Percentiles rank a stretch among this genome's conserved stretches.
Evolutionary conservation across 1,140 invertebrate species (phyloP).

Genomic region (Reticulitermes speratus): DNA sequence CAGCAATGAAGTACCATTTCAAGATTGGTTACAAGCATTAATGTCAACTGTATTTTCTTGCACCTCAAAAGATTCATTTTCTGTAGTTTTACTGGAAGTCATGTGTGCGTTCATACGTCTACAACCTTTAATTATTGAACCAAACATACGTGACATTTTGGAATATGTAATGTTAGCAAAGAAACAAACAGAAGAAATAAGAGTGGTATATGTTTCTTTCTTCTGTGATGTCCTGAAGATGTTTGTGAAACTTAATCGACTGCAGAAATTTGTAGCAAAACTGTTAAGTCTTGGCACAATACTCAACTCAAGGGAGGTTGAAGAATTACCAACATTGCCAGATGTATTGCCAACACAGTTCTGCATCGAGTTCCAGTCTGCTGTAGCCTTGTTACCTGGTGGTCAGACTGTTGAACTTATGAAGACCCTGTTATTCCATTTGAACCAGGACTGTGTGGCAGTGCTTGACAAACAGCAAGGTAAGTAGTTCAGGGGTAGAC

Average conservation of each 20-base stretch:
- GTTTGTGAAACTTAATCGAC: conserved; percentile 6
- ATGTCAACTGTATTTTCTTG: background rate
- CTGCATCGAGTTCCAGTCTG: background rate
- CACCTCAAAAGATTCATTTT: background rate
- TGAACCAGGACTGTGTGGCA: background rate
- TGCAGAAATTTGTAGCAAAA: background rate
- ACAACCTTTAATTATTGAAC: background rate
- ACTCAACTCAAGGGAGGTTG: background rate
- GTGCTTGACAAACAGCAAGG: background rate
- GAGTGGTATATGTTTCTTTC: background rate
- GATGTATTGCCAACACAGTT: background rate
- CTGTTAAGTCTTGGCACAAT: background rate
- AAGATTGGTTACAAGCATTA: background rate
- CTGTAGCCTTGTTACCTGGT: background rate
- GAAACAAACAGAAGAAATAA: background rate
- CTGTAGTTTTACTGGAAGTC: background rate
- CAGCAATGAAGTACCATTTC: background rate
- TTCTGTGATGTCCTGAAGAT: background rate
- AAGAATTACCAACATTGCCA: background rate
- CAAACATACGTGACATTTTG: background rate
- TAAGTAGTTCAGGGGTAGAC: background rate
- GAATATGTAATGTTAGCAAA: background rate
- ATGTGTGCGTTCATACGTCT: background rate
- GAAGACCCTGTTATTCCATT: background rate
- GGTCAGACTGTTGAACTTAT: background rate